Percentiles rank a stretch among this genome's conserved stretches.
These are phyloP conservation scores for Seriola quinqueradiata DNA, from an alignment of 2,113 vertebrate genomes.

Conservation along the genomic window DNA sequence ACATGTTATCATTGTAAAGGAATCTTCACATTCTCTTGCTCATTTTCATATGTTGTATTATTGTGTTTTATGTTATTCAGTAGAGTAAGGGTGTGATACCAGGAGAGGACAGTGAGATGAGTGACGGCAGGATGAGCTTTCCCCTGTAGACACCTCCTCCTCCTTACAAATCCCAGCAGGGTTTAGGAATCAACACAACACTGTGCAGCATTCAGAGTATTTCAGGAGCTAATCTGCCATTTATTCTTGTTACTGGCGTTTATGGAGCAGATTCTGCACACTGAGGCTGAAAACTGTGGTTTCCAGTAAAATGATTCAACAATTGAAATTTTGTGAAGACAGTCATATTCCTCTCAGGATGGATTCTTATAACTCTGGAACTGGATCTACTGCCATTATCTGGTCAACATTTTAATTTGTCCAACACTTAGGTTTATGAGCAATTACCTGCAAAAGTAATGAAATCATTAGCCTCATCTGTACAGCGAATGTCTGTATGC, in stretches of 20 bases:
- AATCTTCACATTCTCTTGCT: neutral
- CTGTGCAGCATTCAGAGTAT: conserved; percentile 34
- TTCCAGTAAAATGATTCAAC: neutral
- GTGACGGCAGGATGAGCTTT: conserved; percentile 27
- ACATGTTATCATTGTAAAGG: neutral
- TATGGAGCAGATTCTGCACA: conserved; percentile 2
- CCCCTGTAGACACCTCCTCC: conserved; percentile 37
- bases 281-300: neutral
- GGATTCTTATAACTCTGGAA: neutral
- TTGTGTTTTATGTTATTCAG: conserved; percentile 9
- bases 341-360: neutral
- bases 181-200: conserved; percentile 43
- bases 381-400: neutral
- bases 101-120: conserved; percentile 6
- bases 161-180: conserved; percentile 43
- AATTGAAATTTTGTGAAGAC: neutral
- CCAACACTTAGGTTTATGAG: neutral
- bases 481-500: neutral
- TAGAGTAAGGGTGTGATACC: neutral
- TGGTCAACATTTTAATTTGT: no score
- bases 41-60: neutral
- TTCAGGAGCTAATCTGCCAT: conserved; percentile 30
- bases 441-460: neutral
- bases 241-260: conserved; percentile 8
- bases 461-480: neutral